Conservation (phyloP, 2,888 invertebrate species). For the Panopea generosa region DNA sequence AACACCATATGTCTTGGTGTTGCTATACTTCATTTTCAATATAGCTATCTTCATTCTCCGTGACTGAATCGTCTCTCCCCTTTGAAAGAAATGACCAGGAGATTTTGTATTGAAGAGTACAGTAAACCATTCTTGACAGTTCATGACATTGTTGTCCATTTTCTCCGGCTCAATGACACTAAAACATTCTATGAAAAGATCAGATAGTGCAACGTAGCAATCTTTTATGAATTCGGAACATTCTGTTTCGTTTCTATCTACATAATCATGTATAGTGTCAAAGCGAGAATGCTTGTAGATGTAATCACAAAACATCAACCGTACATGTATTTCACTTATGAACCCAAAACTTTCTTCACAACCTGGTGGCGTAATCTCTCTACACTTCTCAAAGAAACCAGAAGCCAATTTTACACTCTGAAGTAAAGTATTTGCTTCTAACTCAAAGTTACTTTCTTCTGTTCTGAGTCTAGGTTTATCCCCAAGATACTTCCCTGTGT, state of each 20-base stretch:
- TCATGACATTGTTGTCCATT: constrained; percentile 14
- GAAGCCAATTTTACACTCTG: constrained; percentile 55
- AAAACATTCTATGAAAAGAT: constrained; percentile 24
- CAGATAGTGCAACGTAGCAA: constrained; percentile 6
- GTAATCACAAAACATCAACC: constrained; percentile 23
- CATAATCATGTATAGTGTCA: background rate
- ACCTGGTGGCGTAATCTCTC: constrained; percentile 58
- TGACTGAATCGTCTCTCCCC: constrained; percentile 4
- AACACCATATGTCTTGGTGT: constrained; percentile 9
- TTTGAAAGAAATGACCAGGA: background rate
- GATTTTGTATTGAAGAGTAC: constrained; percentile 19
- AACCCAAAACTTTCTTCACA: constrained; percentile 35
- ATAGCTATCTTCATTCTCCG: constrained; percentile 31
- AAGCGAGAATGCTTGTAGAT: constrained; percentile 4
- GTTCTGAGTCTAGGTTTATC: constrained; percentile 27
- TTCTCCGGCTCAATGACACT: constrained; percentile 22
- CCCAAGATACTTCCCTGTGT: constrained; percentile 43
- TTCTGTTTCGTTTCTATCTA: background rate
- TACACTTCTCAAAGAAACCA: constrained; percentile 53
- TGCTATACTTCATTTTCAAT: constrained; percentile 30
- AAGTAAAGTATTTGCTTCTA: constrained; percentile 23
- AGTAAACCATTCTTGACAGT: constrained; percentile 13
- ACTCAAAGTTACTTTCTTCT: constrained; percentile 20
- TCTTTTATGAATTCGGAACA: constrained; percentile 13
- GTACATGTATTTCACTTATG: constrained; percentile 29